These are phyloP conservation scores for Plebejus argus DNA, from an alignment of 2,888 invertebrate genomes.

Conservation along the genomic window DNA sequence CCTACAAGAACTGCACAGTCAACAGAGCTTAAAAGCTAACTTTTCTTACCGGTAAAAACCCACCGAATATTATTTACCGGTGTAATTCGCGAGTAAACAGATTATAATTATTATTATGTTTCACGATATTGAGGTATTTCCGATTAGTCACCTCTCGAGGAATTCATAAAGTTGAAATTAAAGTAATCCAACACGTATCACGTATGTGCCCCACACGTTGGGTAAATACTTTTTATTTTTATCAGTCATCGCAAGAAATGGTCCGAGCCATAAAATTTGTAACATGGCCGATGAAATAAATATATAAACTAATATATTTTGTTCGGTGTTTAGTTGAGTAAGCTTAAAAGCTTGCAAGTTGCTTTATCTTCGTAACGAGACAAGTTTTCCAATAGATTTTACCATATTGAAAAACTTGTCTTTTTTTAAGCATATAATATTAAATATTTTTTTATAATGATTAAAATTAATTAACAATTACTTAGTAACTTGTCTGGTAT, in stretches of 20 bases:
- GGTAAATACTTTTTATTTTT: conserved; percentile 19
- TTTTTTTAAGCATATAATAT: too few species aligned
- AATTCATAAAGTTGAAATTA: conserved; percentile 17
- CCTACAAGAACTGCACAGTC: background rate
- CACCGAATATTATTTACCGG: background rate
- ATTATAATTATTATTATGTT: background rate
- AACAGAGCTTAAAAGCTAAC: background rate
- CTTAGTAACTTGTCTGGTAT: too few species aligned
- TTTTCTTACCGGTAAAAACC: background rate
- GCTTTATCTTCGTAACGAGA: background rate
- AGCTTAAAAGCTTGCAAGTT: background rate
- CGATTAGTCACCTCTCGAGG: conserved; percentile 5
- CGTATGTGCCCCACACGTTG: background rate
- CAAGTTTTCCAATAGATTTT: background rate
- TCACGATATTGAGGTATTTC: background rate
- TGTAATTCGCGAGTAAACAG: background rate
- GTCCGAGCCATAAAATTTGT: conserved; percentile 8
- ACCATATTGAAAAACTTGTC: too few species aligned
- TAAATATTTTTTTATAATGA: too few species aligned
- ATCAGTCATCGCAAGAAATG: conserved; percentile 14
- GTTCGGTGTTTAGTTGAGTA: background rate
- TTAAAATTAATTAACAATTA: too few species aligned
- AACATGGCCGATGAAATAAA: conserved; percentile 10
- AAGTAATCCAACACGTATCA: conserved; percentile 1
- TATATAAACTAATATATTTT: conserved; percentile 12